Evolutionary conservation across 2,888 invertebrate species (phyloP).

Genomic region (Sicus ferrugineus): DNA sequence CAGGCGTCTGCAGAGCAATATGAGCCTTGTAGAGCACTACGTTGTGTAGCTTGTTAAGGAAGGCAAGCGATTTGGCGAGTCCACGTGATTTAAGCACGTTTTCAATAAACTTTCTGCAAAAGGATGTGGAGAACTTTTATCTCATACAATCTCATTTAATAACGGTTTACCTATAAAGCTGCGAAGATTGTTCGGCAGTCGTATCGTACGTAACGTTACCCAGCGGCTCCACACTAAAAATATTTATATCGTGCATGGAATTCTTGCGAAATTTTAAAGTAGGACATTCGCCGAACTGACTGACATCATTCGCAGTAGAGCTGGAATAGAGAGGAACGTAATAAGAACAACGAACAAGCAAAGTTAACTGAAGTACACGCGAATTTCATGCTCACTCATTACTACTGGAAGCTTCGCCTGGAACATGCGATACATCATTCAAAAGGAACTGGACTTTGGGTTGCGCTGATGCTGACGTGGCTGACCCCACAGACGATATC

Average conservation of each 20-base stretch:
- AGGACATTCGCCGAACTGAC: constrained; percentile 54
- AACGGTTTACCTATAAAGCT: constrained; percentile 65
- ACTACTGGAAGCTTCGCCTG: constrained; percentile 62
- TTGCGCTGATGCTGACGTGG: constrained; percentile 41
- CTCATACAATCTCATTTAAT: background rate
- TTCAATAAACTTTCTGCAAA: constrained; percentile 80
- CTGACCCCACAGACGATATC: constrained; percentile 40
- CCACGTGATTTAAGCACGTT: constrained; percentile 88
- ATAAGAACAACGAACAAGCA: too few relatives aligned
- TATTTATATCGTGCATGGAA: constrained; percentile 63
- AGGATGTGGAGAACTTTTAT: too few relatives aligned
- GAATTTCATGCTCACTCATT: constrained; percentile 55
- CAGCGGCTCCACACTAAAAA: constrained; percentile 68
- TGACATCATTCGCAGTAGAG: constrained; percentile 59
- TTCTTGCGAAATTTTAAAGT: constrained; percentile 49
- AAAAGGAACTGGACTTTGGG: constrained; percentile 62
- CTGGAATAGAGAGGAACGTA: constrained; percentile 46
- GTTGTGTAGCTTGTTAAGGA: constrained; percentile 77
- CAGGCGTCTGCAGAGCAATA: constrained; percentile 72
- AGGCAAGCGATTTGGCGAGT: constrained; percentile 79
- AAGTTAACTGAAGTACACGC: constrained; percentile 11
- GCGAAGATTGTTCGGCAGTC: constrained; percentile 66
- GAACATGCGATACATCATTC: constrained; percentile 56
- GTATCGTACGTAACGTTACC: constrained; percentile 64
- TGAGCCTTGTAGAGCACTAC: constrained; percentile 76